A percentile compares a stretch with the other conserved stretches of the same genome.
These are phyloP conservation scores for Mobula birostris DNA, from an alignment of 2,113 vertebrate genomes.

Conservation along the genomic window DNA sequence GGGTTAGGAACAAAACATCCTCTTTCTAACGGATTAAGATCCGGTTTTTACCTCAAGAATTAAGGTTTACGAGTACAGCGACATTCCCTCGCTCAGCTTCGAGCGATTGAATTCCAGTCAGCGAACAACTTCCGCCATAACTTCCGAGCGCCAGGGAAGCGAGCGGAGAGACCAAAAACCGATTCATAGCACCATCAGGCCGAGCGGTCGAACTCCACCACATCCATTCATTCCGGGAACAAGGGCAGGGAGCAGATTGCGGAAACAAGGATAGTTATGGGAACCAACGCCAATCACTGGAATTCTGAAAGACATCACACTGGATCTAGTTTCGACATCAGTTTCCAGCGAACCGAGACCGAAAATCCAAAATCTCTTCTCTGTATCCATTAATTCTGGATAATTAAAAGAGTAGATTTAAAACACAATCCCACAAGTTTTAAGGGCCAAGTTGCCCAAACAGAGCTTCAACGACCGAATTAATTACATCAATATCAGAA, in stretches of 20 bases:
- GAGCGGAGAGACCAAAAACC: conserved; percentile 11
- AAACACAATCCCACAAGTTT: background rate
- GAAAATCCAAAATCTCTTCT: background rate
- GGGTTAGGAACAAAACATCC: background rate
- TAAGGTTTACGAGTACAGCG: background rate
- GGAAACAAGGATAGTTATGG: background rate
- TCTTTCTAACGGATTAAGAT: background rate
- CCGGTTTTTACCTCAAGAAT: conserved; percentile 20
- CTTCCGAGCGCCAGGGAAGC: conserved; percentile 30
- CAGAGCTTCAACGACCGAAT: background rate
- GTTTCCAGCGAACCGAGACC: background rate
- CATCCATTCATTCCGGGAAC: background rate
- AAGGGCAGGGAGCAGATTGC: background rate
- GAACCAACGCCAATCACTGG: background rate
- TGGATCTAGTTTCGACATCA: background rate
- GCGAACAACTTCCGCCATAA: conserved; percentile 37
- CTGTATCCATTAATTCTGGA: background rate
- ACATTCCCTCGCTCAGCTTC: conserved; percentile 3
- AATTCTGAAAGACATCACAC: background rate
- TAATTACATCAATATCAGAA: background rate
- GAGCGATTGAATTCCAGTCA: conserved; percentile 32
- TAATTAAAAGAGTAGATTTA: background rate
- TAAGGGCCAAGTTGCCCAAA: background rate
- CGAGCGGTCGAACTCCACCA: background rate
- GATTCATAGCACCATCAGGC: background rate